These are phyloP conservation scores for Platichthys flesus DNA, from an alignment of 2,113 vertebrate species.

Conservation along the genomic window DNA sequence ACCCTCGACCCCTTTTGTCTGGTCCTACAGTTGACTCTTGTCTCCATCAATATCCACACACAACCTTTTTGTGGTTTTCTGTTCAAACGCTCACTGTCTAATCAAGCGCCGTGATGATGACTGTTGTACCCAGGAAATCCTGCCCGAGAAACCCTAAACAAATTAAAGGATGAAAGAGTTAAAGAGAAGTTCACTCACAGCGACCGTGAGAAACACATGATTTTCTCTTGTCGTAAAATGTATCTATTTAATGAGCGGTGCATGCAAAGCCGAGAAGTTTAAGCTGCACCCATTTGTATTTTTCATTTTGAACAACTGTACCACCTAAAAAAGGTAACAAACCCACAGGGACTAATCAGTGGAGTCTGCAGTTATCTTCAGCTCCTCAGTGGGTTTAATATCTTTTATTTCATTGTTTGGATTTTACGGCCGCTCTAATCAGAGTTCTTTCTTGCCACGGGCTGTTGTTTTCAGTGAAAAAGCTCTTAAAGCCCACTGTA, in stretches of 20 bases:
- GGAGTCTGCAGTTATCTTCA: neutral
- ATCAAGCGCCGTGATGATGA: neutral
- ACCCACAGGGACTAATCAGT: neutral
- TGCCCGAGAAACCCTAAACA: neutral
- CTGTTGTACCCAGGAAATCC: neutral
- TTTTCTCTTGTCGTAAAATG: neutral
- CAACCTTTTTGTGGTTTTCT: neutral
- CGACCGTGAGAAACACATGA: neutral
- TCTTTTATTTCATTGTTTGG: neutral
- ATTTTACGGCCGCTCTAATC: neutral
- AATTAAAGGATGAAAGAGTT: neutral
- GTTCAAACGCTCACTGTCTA: neutral
- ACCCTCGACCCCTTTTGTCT: neutral
- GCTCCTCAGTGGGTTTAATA: neutral
- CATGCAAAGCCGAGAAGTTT: neutral
- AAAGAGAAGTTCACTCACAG: neutral
- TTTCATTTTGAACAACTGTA: no score
- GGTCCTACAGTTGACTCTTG: slow-evolving; percentile 2
- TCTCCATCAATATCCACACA: slow-evolving; percentile 14
- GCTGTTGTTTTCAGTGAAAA: neutral
- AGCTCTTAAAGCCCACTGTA: neutral
- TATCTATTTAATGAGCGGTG: neutral
- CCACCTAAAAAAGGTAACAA: neutral
- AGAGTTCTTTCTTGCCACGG: slow-evolving; percentile 6
- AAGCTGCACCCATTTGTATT: neutral